Percentiles rank a stretch among this genome's conserved stretches.
Conservation (phyloP, 2,113 vertebrate species). For the Solea solea region DNA sequence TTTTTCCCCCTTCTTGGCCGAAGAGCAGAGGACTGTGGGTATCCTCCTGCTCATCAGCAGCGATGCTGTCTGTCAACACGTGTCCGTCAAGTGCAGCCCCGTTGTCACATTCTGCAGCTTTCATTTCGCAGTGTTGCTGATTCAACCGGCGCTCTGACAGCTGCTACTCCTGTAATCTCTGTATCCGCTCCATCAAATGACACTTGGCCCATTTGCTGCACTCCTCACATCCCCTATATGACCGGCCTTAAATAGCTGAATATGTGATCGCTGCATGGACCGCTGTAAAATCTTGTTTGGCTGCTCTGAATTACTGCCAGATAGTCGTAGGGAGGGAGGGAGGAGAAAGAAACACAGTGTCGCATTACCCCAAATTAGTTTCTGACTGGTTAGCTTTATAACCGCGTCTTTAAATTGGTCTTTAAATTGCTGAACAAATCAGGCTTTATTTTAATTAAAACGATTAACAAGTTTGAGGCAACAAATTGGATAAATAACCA, state of each 20-base stretch:
- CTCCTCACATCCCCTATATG: conserved; percentile 1
- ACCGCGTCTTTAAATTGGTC: conserved; percentile 51
- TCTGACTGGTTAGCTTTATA: conserved; percentile 27
- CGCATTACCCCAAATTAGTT: conserved; percentile 41
- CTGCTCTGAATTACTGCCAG: conserved; percentile 14
- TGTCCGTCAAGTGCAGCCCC: conserved; percentile 60
- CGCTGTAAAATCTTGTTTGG: conserved; percentile 7
- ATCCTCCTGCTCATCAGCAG: conserved; percentile 46
- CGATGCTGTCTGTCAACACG: conserved; percentile 66
- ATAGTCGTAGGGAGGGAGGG: not conserved
- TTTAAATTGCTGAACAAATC: conserved; percentile 57
- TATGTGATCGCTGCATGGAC: conserved; percentile 26
- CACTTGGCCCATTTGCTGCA: conserved; percentile 62
- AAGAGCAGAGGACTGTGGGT: conserved; percentile 55
- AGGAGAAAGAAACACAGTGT: conserved; percentile 2
- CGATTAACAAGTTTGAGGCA: conserved; percentile 30
- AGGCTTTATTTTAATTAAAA: conserved; percentile 62
- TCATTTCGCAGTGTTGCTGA: conserved; percentile 76
- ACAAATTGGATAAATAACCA: conserved; percentile 26
- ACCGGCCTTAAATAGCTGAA: conserved; percentile 10
- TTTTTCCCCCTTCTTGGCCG: conserved; percentile 12
- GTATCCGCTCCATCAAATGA: conserved; percentile 73
- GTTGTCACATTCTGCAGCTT: conserved; percentile 68
- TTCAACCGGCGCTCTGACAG: conserved; percentile 72
- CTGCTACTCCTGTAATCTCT: conserved; percentile 78